Evolutionary conservation across 1,140 invertebrate genomes (phyloP).

Genomic region (Thaumatotibia leucotreta): DNA sequence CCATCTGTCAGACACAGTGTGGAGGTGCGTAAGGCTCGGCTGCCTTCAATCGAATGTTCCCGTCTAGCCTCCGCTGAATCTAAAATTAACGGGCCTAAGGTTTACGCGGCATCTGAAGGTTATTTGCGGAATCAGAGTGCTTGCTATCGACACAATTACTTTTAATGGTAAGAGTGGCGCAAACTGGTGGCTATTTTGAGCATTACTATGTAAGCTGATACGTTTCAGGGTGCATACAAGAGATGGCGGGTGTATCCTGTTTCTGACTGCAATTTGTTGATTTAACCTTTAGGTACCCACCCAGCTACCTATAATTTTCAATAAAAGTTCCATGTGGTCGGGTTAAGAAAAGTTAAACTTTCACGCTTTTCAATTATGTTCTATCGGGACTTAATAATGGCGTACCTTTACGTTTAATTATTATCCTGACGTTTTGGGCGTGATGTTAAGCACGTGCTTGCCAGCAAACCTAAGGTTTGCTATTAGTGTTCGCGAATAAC

Average conservation of each 20-base stretch:
- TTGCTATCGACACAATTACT: not conserved
- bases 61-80: constrained; percentile 36
- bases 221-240: not conserved
- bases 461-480: too few relatives aligned
- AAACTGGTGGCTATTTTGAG: not conserved
- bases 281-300: too few relatives aligned
- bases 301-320: too few relatives aligned
- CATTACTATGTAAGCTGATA: not conserved
- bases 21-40: constrained; percentile 52
- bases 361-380: too few relatives aligned
- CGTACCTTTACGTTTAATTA: too few relatives aligned
- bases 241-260: not conserved
- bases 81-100: constrained; percentile 33
- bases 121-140: not conserved
- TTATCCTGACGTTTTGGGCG: too few relatives aligned
- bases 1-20: constrained; percentile 39
- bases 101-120: constrained; percentile 8
- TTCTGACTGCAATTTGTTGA: not conserved
- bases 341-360: too few relatives aligned
- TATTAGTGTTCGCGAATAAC: too few relatives aligned
- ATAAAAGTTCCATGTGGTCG: too few relatives aligned
- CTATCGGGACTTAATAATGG: too few relatives aligned
- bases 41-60: constrained; percentile 44
- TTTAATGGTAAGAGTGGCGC: not conserved
- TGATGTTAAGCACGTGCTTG: too few relatives aligned